Conservation (phyloP, 2,113 vertebrate species). For the Hypocryptadius cinnamomeus region DNA sequence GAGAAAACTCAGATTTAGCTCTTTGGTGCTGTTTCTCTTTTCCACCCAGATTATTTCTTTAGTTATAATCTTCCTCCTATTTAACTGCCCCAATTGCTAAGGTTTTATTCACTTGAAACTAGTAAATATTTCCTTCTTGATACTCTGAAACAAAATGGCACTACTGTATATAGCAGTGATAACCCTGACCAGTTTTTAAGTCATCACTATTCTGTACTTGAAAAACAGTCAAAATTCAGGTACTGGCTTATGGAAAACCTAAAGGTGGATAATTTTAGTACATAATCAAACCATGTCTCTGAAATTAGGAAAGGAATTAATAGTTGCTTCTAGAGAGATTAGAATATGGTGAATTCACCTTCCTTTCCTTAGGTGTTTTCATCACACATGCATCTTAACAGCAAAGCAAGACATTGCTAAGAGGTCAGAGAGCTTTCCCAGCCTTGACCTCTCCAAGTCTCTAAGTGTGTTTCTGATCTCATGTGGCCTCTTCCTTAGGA, state of each 20-base stretch:
- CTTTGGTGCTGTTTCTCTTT: background rate
- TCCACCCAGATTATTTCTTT: background rate
- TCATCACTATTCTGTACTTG: background rate
- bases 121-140: background rate
- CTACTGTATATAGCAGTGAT: background rate
- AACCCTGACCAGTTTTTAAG: background rate
- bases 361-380: background rate
- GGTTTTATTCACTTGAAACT: background rate
- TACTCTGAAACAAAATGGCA: background rate
- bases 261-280: background rate
- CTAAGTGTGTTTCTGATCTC: background rate
- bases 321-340: background rate
- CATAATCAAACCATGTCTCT: constrained; percentile 19
- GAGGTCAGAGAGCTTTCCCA: background rate
- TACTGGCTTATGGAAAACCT: background rate
- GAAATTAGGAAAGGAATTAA: constrained; percentile 38
- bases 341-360: background rate
- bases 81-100: background rate
- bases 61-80: background rate
- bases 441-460: background rate
- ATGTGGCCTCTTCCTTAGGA: background rate
- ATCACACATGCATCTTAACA: background rate
- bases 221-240: background rate
- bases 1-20: background rate
- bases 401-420: background rate